Conservation (phyloP, 1,140 invertebrate species). For the Hycleus cichorii region DNA sequence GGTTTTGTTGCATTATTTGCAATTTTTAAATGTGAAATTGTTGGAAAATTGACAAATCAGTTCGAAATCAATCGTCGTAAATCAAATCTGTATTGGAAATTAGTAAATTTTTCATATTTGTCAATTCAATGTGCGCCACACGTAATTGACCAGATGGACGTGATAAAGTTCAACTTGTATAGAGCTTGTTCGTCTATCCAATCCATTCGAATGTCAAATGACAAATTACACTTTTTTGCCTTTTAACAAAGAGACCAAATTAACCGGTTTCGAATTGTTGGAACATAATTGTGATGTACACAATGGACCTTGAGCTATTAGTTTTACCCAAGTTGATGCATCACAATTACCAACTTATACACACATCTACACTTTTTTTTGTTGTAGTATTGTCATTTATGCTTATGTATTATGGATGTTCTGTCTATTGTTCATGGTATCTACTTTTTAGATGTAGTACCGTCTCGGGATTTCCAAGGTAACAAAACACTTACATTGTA, state of each 20-base stretch:
- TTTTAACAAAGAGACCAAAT: no score
- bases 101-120: slow-evolving; percentile 17
- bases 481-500: slow-evolving; percentile 16
- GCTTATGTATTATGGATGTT: no score
- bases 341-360: no score
- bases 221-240: no score
- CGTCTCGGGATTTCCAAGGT: slow-evolving; percentile 14
- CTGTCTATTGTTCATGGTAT: no score
- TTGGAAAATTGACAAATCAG: slow-evolving; percentile 2
- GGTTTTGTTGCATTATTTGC: neutral
- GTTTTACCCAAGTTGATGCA: no score
- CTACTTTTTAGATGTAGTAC: neutral
- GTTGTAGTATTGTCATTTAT: no score
- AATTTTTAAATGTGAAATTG: neutral
- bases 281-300: no score
- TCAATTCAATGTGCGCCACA: slow-evolving; percentile 14
- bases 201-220: no score
- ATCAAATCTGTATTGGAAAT: slow-evolving; percentile 7
- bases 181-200: slow-evolving; percentile 6
- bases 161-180: slow-evolving; percentile 6
- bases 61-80: neutral
- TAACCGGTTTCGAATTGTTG: no score
- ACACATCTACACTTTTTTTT: no score
- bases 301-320: no score
- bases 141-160: slow-evolving; percentile 12